A percentile compares a stretch with the other conserved stretches of the same genome.
These are phyloP conservation scores for Phorcus lineatus DNA, from an alignment of 2,888 invertebrate species.

Conservation along the genomic window DNA sequence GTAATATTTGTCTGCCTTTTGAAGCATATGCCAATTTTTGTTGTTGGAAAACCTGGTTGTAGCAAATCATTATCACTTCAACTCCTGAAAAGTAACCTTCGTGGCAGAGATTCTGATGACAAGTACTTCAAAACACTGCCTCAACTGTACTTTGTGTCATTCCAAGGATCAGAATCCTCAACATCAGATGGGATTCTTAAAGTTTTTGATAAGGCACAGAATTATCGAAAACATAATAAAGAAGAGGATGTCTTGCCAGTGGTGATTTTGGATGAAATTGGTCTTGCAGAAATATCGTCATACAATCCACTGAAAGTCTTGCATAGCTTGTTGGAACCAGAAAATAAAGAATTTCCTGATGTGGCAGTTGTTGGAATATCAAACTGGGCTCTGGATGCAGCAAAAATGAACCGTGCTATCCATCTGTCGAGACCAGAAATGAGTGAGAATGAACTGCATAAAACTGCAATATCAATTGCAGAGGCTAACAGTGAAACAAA, in stretches of 20 bases:
- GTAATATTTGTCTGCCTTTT: conserved; percentile 30
- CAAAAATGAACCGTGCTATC: conserved; percentile 49
- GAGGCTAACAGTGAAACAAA: not conserved
- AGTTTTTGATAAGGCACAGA: conserved; percentile 33
- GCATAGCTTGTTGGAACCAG: conserved; percentile 39
- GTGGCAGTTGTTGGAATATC: conserved; percentile 42
- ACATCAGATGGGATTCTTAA: conserved; percentile 39
- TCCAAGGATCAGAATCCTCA: conserved; percentile 35
- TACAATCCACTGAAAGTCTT: conserved; percentile 43
- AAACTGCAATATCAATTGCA: conserved; percentile 28
- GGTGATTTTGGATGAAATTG: conserved; percentile 43
- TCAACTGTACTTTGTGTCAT: conserved; percentile 24
- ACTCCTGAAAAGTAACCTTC: conserved; percentile 25
- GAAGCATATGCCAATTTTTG: conserved; percentile 30
- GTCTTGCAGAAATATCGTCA: conserved; percentile 39
- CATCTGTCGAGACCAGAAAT: conserved; percentile 34
- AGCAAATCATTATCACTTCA: conserved; percentile 33
- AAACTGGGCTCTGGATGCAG: conserved; percentile 47
- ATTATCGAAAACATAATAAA: not conserved
- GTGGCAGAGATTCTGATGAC: conserved; percentile 31
- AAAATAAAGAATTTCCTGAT: conserved; percentile 21
- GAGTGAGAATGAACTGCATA: conserved; percentile 25
- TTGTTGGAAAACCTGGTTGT: conserved; percentile 37
- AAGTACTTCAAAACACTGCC: conserved; percentile 25
- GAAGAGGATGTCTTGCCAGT: conserved; percentile 33